Evolutionary conservation across 92 coral and sea anemone genomes (phyloP).

Genomic region (Diadumene lineata): DNA sequence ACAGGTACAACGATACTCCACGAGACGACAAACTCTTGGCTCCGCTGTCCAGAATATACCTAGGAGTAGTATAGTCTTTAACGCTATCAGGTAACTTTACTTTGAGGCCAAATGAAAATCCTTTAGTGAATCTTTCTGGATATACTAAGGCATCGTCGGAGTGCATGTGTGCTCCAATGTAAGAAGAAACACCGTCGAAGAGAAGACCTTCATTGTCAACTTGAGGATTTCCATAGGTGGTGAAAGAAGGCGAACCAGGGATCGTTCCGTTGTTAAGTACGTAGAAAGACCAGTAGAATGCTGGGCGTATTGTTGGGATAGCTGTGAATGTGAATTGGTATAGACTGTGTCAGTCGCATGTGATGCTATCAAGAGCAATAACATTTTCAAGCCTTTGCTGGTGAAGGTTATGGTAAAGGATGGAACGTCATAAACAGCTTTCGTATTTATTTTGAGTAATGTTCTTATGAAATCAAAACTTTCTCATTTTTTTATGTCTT

Average conservation of each 20-base stretch:
- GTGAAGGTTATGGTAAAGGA: too few species aligned
- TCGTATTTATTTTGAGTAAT: too few species aligned
- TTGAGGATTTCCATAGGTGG: constrained; percentile 69
- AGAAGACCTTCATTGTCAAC: constrained; percentile 76
- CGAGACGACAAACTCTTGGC: constrained; percentile 70
- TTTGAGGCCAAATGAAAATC: constrained; percentile 80
- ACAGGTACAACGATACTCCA: constrained; percentile 84
- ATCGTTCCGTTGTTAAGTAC: constrained; percentile 59
- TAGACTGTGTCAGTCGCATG: too few species aligned
- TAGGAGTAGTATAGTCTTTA: constrained; percentile 57
- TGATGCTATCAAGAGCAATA: too few species aligned
- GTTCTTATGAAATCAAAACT: too few species aligned
- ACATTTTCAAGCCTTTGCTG: too few species aligned
- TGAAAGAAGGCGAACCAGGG: constrained; percentile 66
- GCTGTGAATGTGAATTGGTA: constrained; percentile 31
- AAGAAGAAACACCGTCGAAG: constrained; percentile 82
- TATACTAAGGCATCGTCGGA: constrained; percentile 57
- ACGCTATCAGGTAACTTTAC: constrained; percentile 67
- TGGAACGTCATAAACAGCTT: too few species aligned
- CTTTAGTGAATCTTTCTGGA: constrained; percentile 71
- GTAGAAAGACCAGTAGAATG: constrained; percentile 82
- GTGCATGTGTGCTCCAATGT: constrained; percentile 63
- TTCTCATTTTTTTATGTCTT: too few species aligned
- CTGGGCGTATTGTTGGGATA: constrained; percentile 70
- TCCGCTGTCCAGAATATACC: constrained; percentile 85